A percentile compares a stretch with the other conserved stretches of the same genome.
phyloP scores from a whole-genome alignment of 2,888 invertebrate species.

The Falcaria lacertinaria region DNA sequence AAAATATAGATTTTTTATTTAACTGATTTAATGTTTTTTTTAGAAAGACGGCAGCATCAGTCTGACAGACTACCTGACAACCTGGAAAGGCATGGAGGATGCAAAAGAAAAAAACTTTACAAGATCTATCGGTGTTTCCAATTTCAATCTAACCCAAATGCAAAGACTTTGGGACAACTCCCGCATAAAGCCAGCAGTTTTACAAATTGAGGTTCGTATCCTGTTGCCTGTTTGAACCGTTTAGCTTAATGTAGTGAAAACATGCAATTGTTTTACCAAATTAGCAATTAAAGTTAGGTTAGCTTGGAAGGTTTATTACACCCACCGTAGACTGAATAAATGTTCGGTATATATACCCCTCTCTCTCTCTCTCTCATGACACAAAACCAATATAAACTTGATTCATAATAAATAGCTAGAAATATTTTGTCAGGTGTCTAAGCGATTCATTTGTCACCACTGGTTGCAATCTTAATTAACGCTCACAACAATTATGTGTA shows the following conservation, averaged over 20 bases:
- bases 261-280: conserved; percentile 1
- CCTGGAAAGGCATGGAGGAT: conserved; percentile 90
- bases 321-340: not conserved
- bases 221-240: not conserved
- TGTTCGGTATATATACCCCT: no score
- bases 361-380: not conserved
- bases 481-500: no score
- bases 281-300: not conserved
- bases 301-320: no score
- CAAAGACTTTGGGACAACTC: conserved; percentile 83
- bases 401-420: no score
- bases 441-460: no score
- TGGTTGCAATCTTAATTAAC: no score
- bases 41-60: conserved; percentile 69
- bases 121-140: conserved; percentile 90
- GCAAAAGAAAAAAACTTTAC: conserved; percentile 83
- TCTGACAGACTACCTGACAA: conserved; percentile 86
- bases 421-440: no score
- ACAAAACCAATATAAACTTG: no score
- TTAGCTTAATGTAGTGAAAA: not conserved
- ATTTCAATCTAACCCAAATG: conserved; percentile 91
- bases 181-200: conserved; percentile 82
- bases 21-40: conserved; percentile 12
- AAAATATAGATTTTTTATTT: not conserved
- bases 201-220: conserved; percentile 79